Base-by-base conservation (phyloP, 2,888 invertebrate species). In the Ochlodes sylvanus region DNA sequence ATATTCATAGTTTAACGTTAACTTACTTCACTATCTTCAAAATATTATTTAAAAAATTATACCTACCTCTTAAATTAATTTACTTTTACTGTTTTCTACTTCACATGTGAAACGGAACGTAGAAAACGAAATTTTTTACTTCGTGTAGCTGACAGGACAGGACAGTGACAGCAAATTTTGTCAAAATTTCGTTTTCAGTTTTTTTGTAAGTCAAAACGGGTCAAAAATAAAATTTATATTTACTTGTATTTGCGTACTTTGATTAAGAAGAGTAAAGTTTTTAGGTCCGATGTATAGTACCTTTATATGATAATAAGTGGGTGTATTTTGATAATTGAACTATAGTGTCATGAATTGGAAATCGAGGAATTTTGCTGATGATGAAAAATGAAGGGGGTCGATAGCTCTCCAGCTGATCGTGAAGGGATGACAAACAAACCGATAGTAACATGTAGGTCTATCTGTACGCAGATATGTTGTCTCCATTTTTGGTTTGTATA, bases 371-470 rank as follows among this genome's bases (percentile, higher is more conserved):
- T 79, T 80, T 79, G 76, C 79, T 88, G 86, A 92, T 90, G 84
- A 92, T 93, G 92, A 92, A 94, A 91, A 93, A 95, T 95, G 94
- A 95, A 94, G 93, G 94, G 94, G 82, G 92, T 93, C 86, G 91
- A 93, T 90, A 92, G 83, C 82, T 85, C 86, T 79, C 76, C 82
- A 82, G 83, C 85, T 76, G 85, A 93, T 82, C 90, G 88, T 76
- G 93, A 93, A 89, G 92, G 94, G 84, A 95, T 95, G 94, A 95
- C 95, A 86, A 94, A 95, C 82, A 95, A 95, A 89, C 96, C 96
- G 70, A 95, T 96, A 79, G 94, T 96, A 87, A 96, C 96, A 90
- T 96, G 96, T 96, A 94, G 94, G 95, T 94, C 62, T 63, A 41
- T 62, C 61, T 17, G 55, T 47, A 69, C 61, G 56, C 56, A 44